Percentiles rank a stretch among this genome's conserved stretches.
phyloP scores from a whole-genome alignment of 2,113 vertebrate species.

The Gallinago paraguaiae region DNA sequence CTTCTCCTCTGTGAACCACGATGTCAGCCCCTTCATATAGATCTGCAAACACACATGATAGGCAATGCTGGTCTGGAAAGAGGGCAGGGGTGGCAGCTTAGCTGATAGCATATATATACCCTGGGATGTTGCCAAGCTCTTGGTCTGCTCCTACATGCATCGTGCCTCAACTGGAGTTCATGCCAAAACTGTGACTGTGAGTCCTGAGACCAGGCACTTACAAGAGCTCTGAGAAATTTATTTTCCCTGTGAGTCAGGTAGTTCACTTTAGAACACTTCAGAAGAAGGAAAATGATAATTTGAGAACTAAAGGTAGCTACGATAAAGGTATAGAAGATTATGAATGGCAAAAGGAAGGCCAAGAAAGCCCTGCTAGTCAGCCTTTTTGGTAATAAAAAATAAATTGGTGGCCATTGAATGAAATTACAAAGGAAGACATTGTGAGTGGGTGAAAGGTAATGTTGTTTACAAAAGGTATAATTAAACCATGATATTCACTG shows the following conservation, averaged over 20 bases:
- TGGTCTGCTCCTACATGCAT: neutral
- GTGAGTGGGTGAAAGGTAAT: neutral
- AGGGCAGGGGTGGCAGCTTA: neutral
- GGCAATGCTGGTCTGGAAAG: neutral
- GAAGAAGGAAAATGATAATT: neutral
- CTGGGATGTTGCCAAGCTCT: neutral
- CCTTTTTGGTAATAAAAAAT: slow-evolving; percentile 12
- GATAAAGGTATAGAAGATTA: neutral
- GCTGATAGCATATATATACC: neutral
- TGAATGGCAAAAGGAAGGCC: neutral
- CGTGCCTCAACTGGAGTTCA: neutral
- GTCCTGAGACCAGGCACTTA: neutral
- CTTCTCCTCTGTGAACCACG: neutral
- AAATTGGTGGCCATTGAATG: neutral
- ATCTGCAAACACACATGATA: neutral
- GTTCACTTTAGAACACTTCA: neutral
- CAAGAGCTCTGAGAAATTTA: neutral
- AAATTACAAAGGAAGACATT: slow-evolving; percentile 27
- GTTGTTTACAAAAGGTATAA: slow-evolving; percentile 33
- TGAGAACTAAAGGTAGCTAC: neutral
- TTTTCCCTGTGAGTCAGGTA: neutral
- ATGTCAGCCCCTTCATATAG: neutral
- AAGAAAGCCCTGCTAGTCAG: neutral
- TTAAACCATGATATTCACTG: slow-evolving; percentile 22
- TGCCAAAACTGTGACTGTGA: neutral